phyloP scores from a whole-genome alignment of 1,140 invertebrate genomes.

The Drosophila littoralis region DNA sequence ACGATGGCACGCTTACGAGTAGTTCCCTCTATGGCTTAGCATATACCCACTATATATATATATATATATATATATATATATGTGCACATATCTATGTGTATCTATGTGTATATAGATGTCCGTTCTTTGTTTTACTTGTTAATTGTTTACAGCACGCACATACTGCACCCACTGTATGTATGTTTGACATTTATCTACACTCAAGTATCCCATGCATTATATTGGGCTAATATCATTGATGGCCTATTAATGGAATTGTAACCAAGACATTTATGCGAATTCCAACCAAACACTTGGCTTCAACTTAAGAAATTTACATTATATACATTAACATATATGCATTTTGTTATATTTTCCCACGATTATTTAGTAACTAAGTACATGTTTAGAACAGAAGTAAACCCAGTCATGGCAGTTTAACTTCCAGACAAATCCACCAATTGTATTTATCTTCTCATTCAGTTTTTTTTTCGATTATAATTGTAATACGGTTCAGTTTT shows the following conservation, averaged over 20 bases:
- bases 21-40: conserved; percentile 39
- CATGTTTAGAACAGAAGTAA: conserved; percentile 23
- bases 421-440: conserved; percentile 12
- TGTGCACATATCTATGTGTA: conserved; percentile 4
- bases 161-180: conserved; percentile 4
- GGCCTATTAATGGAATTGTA: conserved; percentile 14
- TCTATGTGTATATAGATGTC: conserved; percentile 26
- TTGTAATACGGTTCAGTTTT: not conserved
- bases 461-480: not conserved
- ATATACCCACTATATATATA: conserved; percentile 49
- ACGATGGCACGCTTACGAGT: conserved; percentile 28
- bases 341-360: conserved; percentile 42
- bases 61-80: conserved; percentile 18
- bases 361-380: conserved; percentile 42
- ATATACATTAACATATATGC: conserved; percentile 9
- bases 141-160: conserved; percentile 54
- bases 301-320: conserved; percentile 27
- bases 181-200: conserved; percentile 9
- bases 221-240: conserved; percentile 7
- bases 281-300: conserved; percentile 23
- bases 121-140: conserved; percentile 65
- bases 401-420: conserved; percentile 31
- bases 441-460: conserved; percentile 6
- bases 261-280: not conserved
- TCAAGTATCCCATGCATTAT: conserved; percentile 18